Percentiles rank a stretch among this genome's conserved stretches.
Evolutionary conservation across 2,113 vertebrate species (phyloP).

Genomic region (Oryzias woworae): DNA sequence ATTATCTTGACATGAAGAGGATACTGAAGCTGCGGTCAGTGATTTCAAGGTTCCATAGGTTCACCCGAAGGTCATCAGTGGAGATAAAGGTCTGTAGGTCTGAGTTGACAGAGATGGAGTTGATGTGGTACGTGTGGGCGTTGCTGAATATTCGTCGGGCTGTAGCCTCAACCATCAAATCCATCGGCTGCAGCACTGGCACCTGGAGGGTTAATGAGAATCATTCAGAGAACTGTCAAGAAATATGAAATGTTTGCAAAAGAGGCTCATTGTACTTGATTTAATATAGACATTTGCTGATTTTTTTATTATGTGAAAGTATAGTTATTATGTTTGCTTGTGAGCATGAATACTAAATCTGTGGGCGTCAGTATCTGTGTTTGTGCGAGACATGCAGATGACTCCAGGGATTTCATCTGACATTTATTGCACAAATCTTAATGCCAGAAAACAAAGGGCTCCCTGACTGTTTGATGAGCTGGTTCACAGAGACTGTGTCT

Average conservation of each 20-base stretch:
- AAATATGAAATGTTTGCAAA: neutral
- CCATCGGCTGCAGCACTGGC: constrained; percentile 93
- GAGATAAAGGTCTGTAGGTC: constrained; percentile 98
- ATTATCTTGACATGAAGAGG: constrained; percentile 65
- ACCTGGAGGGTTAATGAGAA: constrained; percentile 63
- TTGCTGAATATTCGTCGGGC: constrained; percentile 92
- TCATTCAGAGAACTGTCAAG: constrained; percentile 1
- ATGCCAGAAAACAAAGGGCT: constrained; percentile 42
- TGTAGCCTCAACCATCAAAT: constrained; percentile 95
- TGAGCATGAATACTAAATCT: neutral
- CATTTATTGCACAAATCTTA: constrained; percentile 61
- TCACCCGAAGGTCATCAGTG: constrained; percentile 93
- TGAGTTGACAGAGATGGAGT: constrained; percentile 97
- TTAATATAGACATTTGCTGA: constrained; percentile 1
- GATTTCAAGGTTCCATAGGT: constrained; percentile 97
- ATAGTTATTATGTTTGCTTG: constrained; percentile 1
- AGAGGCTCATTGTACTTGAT: neutral
- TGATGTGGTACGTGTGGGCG: constrained; percentile 96
- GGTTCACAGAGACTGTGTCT: constrained; percentile 48
- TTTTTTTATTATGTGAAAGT: constrained; percentile 19
- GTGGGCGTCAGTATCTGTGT: constrained; percentile 10
- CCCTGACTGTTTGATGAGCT: constrained; percentile 51
- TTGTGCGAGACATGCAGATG: constrained; percentile 3
- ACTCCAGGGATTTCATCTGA: constrained; percentile 48
- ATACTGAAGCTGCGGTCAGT: constrained; percentile 98